Evolutionary conservation across 2,888 invertebrate genomes (phyloP).

Genomic region (Pollenia angustigena): DNA sequence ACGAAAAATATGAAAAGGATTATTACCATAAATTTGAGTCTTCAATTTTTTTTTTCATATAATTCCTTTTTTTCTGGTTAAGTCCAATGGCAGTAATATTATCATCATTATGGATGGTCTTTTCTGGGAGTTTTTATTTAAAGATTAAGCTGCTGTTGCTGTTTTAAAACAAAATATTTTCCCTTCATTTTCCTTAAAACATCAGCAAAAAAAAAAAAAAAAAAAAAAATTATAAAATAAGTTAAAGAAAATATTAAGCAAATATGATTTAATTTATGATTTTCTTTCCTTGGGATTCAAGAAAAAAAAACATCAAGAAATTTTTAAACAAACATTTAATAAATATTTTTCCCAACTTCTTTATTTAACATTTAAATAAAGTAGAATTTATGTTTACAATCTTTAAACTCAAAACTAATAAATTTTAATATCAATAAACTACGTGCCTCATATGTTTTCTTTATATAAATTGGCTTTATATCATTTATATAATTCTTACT

Average conservation of each 20-base stretch:
- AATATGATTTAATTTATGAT: slow-evolving; percentile 19
- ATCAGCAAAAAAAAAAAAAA: slow-evolving; percentile 16
- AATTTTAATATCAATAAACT: neutral
- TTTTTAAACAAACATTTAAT: neutral
- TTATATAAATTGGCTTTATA: too few species aligned
- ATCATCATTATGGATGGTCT: slow-evolving; percentile 16
- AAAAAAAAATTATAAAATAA: slow-evolving; percentile 1
- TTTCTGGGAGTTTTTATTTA: slow-evolving; percentile 23
- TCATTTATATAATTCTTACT: neutral
- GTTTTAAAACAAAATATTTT: neutral
- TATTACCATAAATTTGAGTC: slow-evolving; percentile 62
- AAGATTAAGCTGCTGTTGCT: slow-evolving; percentile 1
- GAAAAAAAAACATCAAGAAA: neutral
- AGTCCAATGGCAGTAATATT: neutral
- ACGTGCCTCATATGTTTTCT: neutral
- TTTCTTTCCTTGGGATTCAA: neutral
- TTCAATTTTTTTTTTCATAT: slow-evolving; percentile 29
- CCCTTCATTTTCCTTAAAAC: neutral
- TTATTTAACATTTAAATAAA: neutral
- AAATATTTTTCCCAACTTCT: neutral
- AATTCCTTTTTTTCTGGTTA: neutral
- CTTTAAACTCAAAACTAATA: neutral
- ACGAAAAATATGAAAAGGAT: slow-evolving; percentile 48
- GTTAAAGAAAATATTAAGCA: neutral
- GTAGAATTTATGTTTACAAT: slow-evolving; percentile 3